Evolutionary conservation across 2,113 vertebrate species (phyloP).

Genomic region (Hemichromis elongatus): DNA sequence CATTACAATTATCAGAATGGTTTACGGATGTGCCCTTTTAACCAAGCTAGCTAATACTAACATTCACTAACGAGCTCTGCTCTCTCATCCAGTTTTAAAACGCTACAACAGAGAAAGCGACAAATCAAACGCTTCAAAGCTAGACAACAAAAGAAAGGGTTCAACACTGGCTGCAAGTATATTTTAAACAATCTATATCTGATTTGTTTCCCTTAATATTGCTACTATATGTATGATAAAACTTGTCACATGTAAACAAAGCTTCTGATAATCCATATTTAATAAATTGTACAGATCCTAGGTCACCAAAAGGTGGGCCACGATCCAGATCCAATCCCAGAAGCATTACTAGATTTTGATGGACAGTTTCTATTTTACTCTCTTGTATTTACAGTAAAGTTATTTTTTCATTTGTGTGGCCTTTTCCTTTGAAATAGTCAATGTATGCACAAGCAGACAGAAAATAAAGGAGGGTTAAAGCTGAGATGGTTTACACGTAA

Average conservation of each 20-base stretch:
- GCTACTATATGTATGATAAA: not conserved
- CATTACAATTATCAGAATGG: not conserved
- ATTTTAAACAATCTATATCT: not conserved
- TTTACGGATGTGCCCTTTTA: not conserved
- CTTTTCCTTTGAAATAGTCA: not conserved
- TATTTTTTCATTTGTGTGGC: not conserved
- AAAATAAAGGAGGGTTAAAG: not conserved
- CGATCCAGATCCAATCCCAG: no score
- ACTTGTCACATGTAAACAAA: no score
- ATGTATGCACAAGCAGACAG: not conserved
- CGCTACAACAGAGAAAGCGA: not conserved
- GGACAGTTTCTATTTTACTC: not conserved
- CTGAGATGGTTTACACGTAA: not conserved
- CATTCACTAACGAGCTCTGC: not conserved
- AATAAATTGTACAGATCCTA: not conserved
- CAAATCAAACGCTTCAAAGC: not conserved
- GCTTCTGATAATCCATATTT: not conserved
- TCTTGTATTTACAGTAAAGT: not conserved
- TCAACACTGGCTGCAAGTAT: not conserved
- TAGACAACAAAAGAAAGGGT: not conserved
- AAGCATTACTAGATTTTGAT: not conserved
- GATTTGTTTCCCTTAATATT: not conserved
- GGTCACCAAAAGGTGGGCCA: not conserved
- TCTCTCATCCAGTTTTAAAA: not conserved
- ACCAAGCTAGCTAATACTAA: not conserved